A percentile compares a stretch with the other conserved stretches of the same genome.
Evolutionary conservation across 2,797 vertebrate genomes (phyloP).

Genomic region (Botia kubotai): DNA sequence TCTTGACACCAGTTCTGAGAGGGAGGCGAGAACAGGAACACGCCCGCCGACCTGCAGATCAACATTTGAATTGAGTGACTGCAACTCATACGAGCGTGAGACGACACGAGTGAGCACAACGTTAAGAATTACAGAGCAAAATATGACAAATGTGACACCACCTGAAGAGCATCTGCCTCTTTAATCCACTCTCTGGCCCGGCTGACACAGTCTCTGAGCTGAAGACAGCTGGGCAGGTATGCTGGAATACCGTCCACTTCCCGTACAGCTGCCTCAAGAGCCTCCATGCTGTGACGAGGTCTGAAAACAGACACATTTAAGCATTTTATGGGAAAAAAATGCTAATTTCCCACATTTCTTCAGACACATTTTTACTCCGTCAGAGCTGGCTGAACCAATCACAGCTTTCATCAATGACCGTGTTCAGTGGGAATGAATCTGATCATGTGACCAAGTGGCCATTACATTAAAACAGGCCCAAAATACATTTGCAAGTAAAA

Average conservation of each 20-base stretch:
- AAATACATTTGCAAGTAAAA: constrained; percentile 23
- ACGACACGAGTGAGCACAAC: background rate
- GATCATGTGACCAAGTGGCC: background rate
- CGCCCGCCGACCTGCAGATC: constrained; percentile 84
- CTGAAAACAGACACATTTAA: constrained; percentile 67
- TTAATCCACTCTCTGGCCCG: constrained; percentile 92
- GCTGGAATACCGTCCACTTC: constrained; percentile 93
- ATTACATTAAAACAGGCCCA: background rate
- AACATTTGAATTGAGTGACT: background rate
- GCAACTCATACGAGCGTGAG: background rate
- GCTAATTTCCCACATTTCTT: no score
- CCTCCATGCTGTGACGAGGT: constrained; percentile 83
- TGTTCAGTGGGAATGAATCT: background rate
- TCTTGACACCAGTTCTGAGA: constrained; percentile 87
- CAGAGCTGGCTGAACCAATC: constrained; percentile 27
- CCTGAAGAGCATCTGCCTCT: constrained; percentile 93
- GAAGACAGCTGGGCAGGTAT: constrained; percentile 87
- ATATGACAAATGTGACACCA: constrained; percentile 58
- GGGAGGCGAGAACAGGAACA: constrained; percentile 88
- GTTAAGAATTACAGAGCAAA: background rate
- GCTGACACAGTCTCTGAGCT: constrained; percentile 85
- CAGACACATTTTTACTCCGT: background rate
- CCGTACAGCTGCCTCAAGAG: constrained; percentile 82
- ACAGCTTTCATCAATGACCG: background rate
- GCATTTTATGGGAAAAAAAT: background rate